Evolutionary conservation across 1,140 invertebrate species (phyloP).

Genomic region (Phenacoccus solenopsis): DNA sequence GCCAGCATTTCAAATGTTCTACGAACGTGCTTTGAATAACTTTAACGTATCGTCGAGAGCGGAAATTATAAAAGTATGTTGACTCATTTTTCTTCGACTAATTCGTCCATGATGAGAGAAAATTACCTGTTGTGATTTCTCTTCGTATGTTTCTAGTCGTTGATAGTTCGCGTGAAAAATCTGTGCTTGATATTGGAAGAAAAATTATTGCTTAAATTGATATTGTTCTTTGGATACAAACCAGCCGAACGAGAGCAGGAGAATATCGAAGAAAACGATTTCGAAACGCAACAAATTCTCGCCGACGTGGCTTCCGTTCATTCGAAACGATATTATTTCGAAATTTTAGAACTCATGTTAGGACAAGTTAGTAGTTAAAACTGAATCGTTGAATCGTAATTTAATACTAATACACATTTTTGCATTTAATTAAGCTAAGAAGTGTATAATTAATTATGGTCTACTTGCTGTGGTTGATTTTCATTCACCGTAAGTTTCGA

Average conservation of each 20-base stretch:
- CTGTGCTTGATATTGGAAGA: conserved; percentile 78
- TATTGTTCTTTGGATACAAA: conserved; percentile 46
- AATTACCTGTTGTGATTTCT: neutral
- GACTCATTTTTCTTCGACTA: neutral
- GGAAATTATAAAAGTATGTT: conserved; percentile 51
- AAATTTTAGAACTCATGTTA: conserved; percentile 62
- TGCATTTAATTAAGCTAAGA: too few species aligned
- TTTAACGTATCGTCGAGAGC: conserved; percentile 59
- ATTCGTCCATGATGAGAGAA: neutral
- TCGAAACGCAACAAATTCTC: conserved; percentile 57
- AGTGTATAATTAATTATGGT: too few species aligned
- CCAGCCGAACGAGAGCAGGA: conserved; percentile 35
- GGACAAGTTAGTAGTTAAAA: conserved; percentile 42
- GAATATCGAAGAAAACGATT: conserved; percentile 56
- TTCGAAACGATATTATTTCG: conserved; percentile 81
- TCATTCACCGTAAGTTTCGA: too few species aligned
- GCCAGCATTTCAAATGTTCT: conserved; percentile 49
- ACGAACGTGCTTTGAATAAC: conserved; percentile 50
- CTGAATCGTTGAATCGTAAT: neutral
- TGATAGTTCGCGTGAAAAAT: conserved; percentile 69
- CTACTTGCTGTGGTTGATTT: too few species aligned
- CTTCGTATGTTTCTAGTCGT: conserved; percentile 45
- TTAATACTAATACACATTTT: neutral
- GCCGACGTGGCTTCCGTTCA: conserved; percentile 67
- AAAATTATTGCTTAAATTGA: conserved; percentile 69